A percentile compares a stretch with the other conserved stretches of the same genome.
phyloP scores from a whole-genome alignment of 1,140 invertebrate genomes.

The Cephus cinctus region DNA sequence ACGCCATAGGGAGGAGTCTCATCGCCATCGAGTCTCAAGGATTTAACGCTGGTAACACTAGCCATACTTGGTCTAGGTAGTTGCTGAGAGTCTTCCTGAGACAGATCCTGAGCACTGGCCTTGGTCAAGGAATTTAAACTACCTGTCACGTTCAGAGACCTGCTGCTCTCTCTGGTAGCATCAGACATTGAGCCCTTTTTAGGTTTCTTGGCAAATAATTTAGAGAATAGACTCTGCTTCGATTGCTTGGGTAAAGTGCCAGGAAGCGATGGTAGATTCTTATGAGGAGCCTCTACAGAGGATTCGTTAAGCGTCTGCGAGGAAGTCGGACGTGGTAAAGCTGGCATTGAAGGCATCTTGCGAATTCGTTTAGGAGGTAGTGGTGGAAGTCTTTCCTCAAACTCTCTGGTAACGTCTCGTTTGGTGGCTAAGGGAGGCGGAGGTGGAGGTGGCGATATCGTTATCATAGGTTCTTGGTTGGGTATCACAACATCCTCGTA shows the following conservation, averaged over 20 bases:
- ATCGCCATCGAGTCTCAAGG: conserved; percentile 32
- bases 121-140: conserved; percentile 10
- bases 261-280: conserved; percentile 49
- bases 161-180: conserved; percentile 13
- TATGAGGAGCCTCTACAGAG: conserved; percentile 35
- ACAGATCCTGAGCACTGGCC: conserved; percentile 13
- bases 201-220: conserved; percentile 59
- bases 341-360: conserved; percentile 59
- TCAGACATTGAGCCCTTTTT: conserved; percentile 51
- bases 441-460: conserved; percentile 26
- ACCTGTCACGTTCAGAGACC: conserved; percentile 30
- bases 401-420: conserved; percentile 53
- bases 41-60: conserved; percentile 28
- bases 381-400: conserved; percentile 69
- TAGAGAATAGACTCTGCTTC: conserved; percentile 67
- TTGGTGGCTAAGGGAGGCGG: conserved; percentile 34
- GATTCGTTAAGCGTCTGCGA: conserved; percentile 39
- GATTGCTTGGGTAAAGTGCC: conserved; percentile 56
- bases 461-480: conserved; percentile 12
- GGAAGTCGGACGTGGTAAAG: conserved; percentile 47
- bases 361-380: conserved; percentile 76
- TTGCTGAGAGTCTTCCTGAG: conserved; percentile 17
- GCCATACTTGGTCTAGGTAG: conserved; percentile 27
- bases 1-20: conserved; percentile 45
- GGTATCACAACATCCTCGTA: conserved; percentile 57